A percentile compares a stretch with the other conserved stretches of the same genome.
Evolutionary conservation across 2,888 invertebrate genomes (phyloP).

Genomic region (Stenotaenia linearis): DNA sequence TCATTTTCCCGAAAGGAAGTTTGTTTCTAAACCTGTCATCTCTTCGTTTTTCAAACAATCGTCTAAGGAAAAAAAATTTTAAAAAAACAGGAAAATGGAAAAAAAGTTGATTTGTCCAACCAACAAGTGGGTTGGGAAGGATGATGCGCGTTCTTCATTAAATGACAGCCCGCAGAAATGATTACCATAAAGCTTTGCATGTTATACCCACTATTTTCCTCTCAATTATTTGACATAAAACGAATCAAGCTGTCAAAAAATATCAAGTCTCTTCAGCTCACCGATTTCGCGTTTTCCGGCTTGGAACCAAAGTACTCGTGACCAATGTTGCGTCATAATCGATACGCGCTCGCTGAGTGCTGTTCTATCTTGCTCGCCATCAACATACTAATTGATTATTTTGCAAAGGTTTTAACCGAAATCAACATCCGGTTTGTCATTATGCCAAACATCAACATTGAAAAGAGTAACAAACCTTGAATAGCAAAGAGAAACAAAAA

Average conservation of each 20-base stretch:
- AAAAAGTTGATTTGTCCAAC: not conserved
- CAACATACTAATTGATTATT: constrained; percentile 30
- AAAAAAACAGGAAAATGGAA: too few species aligned
- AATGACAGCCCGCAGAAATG: not conserved
- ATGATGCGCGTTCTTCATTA: not conserved
- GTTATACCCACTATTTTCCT: not conserved
- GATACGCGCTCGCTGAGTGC: not conserved
- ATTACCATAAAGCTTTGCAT: not conserved
- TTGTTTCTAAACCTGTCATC: too few species aligned
- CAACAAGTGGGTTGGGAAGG: constrained; percentile 1
- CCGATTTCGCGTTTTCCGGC: constrained; percentile 2
- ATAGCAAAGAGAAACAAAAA: not conserved
- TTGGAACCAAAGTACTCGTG: not conserved
- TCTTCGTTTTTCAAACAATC: too few species aligned
- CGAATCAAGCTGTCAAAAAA: not conserved
- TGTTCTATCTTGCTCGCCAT: not conserved
- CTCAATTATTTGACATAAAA: not conserved
- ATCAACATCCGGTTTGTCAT: constrained; percentile 30
- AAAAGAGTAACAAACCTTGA: not conserved
- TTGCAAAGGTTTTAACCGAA: constrained; percentile 19
- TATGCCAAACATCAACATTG: not conserved
- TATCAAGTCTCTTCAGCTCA: not conserved
- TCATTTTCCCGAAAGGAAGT: too few species aligned
- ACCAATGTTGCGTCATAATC: constrained; percentile 18
- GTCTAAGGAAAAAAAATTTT: too few species aligned